Conservation (phyloP, 2,113 vertebrate genomes). For the Bufo gargarizans region DNA sequence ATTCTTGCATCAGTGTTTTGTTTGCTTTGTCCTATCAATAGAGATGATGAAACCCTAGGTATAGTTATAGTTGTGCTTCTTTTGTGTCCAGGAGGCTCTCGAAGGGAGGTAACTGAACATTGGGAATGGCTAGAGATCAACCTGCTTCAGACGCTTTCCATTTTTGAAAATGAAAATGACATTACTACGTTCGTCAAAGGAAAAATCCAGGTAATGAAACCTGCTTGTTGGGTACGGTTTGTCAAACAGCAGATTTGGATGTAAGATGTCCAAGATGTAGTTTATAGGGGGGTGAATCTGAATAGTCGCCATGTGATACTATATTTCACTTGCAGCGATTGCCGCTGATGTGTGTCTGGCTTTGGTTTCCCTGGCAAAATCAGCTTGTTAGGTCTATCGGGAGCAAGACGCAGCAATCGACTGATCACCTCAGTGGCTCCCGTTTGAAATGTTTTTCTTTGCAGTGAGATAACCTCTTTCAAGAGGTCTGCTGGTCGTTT, state of each 20-base stretch:
- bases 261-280: neutral
- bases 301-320: neutral
- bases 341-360: too few species aligned
- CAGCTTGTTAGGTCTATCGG: too few species aligned
- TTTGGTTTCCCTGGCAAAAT: too few species aligned
- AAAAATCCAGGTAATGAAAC: conserved; percentile 89
- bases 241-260: neutral
- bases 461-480: too few species aligned
- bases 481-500: too few species aligned
- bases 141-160: conserved; percentile 94
- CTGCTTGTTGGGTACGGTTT: neutral
- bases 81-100: conserved; percentile 81
- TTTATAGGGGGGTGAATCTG: neutral
- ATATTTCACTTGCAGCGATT: neutral
- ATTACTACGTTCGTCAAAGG: conserved; percentile 98
- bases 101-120: conserved; percentile 96
- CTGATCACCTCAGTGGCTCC: too few species aligned
- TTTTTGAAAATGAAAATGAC: conserved; percentile 98
- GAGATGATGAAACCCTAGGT: neutral
- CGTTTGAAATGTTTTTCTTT: too few species aligned
- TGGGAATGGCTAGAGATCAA: conserved; percentile 99
- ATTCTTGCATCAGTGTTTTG: neutral
- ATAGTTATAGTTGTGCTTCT: neutral
- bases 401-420: too few species aligned
- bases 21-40: neutral